Evolutionary conservation across 1,140 invertebrate species (phyloP).

Genomic region (Trypoxylus dichotomus): DNA sequence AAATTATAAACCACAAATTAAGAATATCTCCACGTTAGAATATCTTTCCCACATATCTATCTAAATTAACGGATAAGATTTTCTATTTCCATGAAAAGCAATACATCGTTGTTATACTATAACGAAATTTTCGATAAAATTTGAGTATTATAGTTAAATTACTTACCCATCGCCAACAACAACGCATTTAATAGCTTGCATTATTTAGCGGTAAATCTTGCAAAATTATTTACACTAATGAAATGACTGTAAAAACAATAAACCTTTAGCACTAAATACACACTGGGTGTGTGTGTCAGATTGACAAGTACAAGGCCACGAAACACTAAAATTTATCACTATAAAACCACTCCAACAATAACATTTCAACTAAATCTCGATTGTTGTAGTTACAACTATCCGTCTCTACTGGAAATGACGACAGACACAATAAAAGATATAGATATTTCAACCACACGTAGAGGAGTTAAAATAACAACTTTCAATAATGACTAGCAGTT

Average conservation of each 20-base stretch:
- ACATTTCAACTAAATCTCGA: slow-evolving; percentile 24
- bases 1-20: neutral
- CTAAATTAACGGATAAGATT: neutral
- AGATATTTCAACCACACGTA: slow-evolving; percentile 24
- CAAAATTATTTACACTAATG: slow-evolving; percentile 18
- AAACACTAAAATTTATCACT: slow-evolving; percentile 26
- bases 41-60: neutral
- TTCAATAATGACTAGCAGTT: neutral
- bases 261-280: slow-evolving; percentile 21
- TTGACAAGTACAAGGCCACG: slow-evolving; percentile 30
- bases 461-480: slow-evolving; percentile 22
- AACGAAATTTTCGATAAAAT: neutral
- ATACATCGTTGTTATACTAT: neutral
- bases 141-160: neutral
- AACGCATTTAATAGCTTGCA: slow-evolving; percentile 95
- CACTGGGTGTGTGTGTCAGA: slow-evolving; percentile 29
- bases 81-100: neutral
- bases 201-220: slow-evolving; percentile 48
- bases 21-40: neutral
- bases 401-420: neutral
- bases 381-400: neutral
- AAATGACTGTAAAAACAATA: slow-evolving; percentile 16
- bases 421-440: slow-evolving; percentile 9
- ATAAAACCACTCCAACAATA: slow-evolving; percentile 10
- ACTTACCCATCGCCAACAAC: slow-evolving; percentile 92